Evolutionary conservation across 2,888 invertebrate genomes (phyloP).

Genomic region (Drosophila villosipedis): DNA sequence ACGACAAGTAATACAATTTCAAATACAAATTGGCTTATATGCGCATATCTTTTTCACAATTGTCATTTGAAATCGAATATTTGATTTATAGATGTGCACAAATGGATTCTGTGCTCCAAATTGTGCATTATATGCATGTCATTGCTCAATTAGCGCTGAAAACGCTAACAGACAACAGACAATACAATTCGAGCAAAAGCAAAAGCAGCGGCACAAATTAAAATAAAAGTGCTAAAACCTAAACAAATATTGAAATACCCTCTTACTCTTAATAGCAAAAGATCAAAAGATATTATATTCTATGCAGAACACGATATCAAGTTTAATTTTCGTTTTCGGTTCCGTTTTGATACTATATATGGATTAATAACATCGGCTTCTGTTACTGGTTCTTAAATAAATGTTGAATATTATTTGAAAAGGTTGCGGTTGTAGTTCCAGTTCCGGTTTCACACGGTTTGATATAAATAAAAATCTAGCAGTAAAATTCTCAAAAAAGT

Average conservation of each 20-base stretch:
- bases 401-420: not conserved
- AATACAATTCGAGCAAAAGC: conserved; percentile 15
- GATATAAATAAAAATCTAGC: not conserved
- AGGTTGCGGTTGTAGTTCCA: not conserved
- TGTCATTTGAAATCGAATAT: conserved; percentile 29
- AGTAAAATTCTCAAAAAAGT: not conserved
- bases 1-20: conserved; percentile 36
- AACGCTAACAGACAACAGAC: conserved; percentile 27
- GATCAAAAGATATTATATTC: no score
- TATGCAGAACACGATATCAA: not conserved
- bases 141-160: conserved; percentile 50
- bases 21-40: conserved; percentile 35
- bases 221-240: not conserved
- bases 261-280: not conserved
- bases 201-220: not conserved
- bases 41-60: conserved; percentile 37
- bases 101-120: not conserved
- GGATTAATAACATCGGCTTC: not conserved
- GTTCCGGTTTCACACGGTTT: not conserved
- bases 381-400: not conserved
- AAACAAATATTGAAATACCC: not conserved
- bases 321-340: no score
- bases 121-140: conserved; percentile 42
- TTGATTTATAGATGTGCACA: conserved; percentile 26
- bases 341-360: not conserved